These are phyloP conservation scores for Chorisops tibialis DNA, from an alignment of 2,888 invertebrate species.

Conservation along the genomic window DNA sequence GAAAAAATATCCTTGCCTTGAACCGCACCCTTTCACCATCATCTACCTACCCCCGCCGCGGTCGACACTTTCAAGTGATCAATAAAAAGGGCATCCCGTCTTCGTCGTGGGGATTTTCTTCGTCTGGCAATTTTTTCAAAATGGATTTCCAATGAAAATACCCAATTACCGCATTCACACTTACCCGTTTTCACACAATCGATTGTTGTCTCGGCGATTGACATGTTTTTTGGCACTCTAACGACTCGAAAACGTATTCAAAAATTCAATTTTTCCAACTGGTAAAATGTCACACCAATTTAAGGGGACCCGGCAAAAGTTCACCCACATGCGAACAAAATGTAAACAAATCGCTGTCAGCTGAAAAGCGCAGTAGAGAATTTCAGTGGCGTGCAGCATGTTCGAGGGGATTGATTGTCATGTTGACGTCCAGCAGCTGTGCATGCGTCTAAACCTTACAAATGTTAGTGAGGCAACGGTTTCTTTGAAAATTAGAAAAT, in stretches of 20 bases:
- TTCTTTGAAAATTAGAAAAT: too few species aligned
- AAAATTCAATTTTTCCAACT: constrained; percentile 4
- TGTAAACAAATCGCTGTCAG: constrained; percentile 22
- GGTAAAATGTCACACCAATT: constrained; percentile 4
- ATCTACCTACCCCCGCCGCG: background rate
- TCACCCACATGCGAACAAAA: constrained; percentile 11
- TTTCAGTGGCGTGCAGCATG: constrained; percentile 11
- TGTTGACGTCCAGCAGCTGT: too few species aligned
- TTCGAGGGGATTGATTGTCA: too few species aligned
- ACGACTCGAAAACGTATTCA: background rate
- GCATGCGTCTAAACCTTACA: too few species aligned
- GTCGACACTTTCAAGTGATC: constrained; percentile 23
- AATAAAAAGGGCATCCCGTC: constrained; percentile 20
- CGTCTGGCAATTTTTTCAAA: background rate
- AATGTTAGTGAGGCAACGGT: too few species aligned
- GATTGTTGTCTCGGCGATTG: constrained; percentile 15
- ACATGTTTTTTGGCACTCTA: constrained; percentile 18
- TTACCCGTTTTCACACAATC: constrained; percentile 17
- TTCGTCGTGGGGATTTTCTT: background rate
- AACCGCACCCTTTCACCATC: too few species aligned
- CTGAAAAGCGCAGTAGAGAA: constrained; percentile 2
- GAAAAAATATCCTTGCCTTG: too few species aligned
- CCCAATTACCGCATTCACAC: background rate
- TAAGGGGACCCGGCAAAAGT: constrained; percentile 16
- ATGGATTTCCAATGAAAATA: background rate